Evolutionary conservation across 2,113 vertebrate species (phyloP), one percentile per base, ranked within the genome.

Genomic region (Leptosomus discolor): DNA sequence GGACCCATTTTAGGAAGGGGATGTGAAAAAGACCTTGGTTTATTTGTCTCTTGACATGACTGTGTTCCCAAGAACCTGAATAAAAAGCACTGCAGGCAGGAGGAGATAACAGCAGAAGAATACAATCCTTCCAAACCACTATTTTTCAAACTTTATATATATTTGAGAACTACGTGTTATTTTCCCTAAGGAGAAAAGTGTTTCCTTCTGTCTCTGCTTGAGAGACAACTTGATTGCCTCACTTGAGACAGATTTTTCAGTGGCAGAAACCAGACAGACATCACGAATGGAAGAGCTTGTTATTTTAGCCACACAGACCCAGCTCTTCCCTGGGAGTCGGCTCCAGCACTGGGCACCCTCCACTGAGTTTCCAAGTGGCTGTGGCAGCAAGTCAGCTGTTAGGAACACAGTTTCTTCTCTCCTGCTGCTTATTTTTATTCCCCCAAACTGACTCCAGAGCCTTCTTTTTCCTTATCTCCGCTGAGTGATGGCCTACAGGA

Each of bases 191-290:
- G 90, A 87, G 48, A 97, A 91, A 85, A 95, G 84, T 79, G 73
- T 95, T 95, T 91, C 76, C 83, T 89, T 92, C 95, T 11, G 1
- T 89, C 71, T 94, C 64, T 86, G 80, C 80, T 89, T 85, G 94
- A 95, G 91, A 97, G 91, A 95, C 89, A 95, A 43, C 94, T 95
- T 94, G 95, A 97, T 96, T 96, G 89, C 89, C 78, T 97, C 86
- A 79, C 94, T 91, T 91, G 94, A 95, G 95, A 91, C 77, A 87
- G 73, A 85, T 91, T 95, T 94, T 94, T 95, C 94, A 92, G 89
- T 82, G 69, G 45, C 41, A 9, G 39, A 95, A 91, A 64, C 83
- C 88, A 95, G 83, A 60, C 79, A 96, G 82, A 41, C 69, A 18
- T 74, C 18, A 26, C 29, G 76, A 96, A 30, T 1, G 3, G 36